These are phyloP conservation scores for Syncerus caffer DNA, from an alignment of 2,797 vertebrate species.

Conservation along the genomic window DNA sequence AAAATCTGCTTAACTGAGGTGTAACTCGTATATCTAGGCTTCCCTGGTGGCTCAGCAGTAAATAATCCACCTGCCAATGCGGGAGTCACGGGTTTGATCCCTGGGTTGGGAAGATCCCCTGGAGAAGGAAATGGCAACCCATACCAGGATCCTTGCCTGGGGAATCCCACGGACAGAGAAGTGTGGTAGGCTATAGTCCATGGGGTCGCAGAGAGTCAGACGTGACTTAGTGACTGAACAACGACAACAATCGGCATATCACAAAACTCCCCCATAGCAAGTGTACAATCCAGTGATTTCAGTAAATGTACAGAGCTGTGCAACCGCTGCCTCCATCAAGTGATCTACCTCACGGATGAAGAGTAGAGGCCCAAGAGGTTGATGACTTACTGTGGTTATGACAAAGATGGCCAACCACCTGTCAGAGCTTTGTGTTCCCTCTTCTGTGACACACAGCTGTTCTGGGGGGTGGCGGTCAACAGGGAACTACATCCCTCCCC, in stretches of 20 bases:
- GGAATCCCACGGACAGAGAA: background rate
- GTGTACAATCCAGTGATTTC: background rate
- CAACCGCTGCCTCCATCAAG: fast-evolving
- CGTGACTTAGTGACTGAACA: background rate
- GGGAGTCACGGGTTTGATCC: background rate
- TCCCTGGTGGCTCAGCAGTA: background rate
- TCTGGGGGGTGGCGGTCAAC: background rate
- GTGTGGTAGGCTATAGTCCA: background rate
- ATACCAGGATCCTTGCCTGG: background rate
- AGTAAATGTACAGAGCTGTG: background rate
- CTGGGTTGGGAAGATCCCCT: background rate
- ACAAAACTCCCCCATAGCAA: background rate
- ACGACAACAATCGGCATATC: background rate
- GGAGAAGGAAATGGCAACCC: background rate
- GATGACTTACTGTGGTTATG: background rate
- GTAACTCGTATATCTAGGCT: background rate
- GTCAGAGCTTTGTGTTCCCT: background rate
- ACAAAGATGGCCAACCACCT: background rate
- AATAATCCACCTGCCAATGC: background rate
- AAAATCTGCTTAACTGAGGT: background rate
- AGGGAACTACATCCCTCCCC: background rate
- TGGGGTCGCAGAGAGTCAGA: background rate
- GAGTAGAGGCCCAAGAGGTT: background rate
- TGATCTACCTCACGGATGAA: background rate
- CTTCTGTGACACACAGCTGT: background rate